phyloP scores from a whole-genome alignment of 2,797 vertebrate species.

The Melanotaenia trifasciata region DNA sequence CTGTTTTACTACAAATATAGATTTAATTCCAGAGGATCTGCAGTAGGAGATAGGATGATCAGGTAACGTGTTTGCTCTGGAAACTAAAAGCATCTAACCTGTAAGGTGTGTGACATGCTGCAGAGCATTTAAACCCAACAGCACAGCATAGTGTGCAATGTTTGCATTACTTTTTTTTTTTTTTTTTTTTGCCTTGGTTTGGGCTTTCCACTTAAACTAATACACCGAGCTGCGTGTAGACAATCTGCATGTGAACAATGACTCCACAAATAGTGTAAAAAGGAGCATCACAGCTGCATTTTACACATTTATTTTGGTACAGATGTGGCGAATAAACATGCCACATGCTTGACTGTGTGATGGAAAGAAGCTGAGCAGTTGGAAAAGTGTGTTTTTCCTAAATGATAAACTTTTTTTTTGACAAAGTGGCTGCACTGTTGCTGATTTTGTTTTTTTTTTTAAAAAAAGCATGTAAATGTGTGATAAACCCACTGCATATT shows the following conservation, averaged over 20 bases:
- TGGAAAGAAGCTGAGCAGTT: slow-evolving; percentile 2
- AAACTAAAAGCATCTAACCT: slow-evolving; percentile 67
- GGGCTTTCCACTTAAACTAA: slow-evolving; percentile 45
- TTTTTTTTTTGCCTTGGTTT: slow-evolving; percentile 34
- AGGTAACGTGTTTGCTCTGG: slow-evolving; percentile 88
- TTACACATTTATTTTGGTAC: slow-evolving; percentile 1
- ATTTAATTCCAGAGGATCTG: slow-evolving; percentile 98
- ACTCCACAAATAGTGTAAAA: slow-evolving; percentile 32
- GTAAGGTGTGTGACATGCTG: slow-evolving; percentile 60
- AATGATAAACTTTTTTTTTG: neutral
- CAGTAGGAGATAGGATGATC: slow-evolving; percentile 99
- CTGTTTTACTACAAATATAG: slow-evolving; percentile 81
- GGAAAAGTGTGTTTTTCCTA: neutral
- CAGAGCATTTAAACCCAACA: slow-evolving; percentile 35
- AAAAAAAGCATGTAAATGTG: slow-evolving; percentile 6
- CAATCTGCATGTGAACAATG: slow-evolving; percentile 66
- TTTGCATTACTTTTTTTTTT: slow-evolving; percentile 6
- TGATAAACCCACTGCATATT: neutral
- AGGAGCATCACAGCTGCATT: slow-evolving; percentile 31
- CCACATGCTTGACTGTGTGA: slow-evolving; percentile 44
- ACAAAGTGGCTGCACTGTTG: slow-evolving; percentile 22
- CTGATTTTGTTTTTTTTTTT: slow-evolving; percentile 10
- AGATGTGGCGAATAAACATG: slow-evolving; percentile 4
- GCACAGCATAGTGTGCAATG: slow-evolving; percentile 25
- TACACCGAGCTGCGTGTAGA: slow-evolving; percentile 41